Evolutionary conservation across 2,113 vertebrate genomes (phyloP), one percentile per base, ranked within the genome.

Genomic region (Gymnocephalus cernua): DNA sequence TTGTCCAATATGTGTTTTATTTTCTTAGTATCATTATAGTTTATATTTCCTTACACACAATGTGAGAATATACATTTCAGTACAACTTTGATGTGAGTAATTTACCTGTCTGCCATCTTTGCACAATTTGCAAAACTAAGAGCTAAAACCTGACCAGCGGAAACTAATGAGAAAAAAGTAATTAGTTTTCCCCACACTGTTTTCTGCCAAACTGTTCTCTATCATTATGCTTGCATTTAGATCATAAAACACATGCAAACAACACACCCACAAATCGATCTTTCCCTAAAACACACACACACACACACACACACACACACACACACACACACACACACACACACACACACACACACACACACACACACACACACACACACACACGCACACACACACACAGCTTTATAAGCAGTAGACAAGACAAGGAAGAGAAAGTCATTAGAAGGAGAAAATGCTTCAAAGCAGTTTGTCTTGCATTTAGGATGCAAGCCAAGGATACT

Each of bases 391-490:
- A 32, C 68, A 6, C 66, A 32, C 19, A 32, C 59, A 32, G 70
- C 74, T 86, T 79, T 86, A 89, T 86, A 85, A 85, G 82, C 68
- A 59, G 59, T 6, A 72, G 61, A 80, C 70, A 58, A 77, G 79
- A 77, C 4, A 1, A 44, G 32, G 59, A 57, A 76, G 63, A 78
- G 73, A 89, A 79, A 90, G 83, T 91, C 83, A 84, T 89, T 86
- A 89, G 64, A 88, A 80, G 64, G 64, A 70, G 47, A 86, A 61
- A 74, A 74, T 63, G 74, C 82, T 89, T 91, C 82, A 84, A 83
- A 87, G 86, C 76, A 57, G 51, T 81, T 87, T 83, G 78, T 87
- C 82, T 88, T 73, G 18, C 79, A 76, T 86, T 85, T 82, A 84
- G 81, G 72, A 80, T 63, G 75, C 27, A 13, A 78, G 85, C 79